phyloP scores from a whole-genome alignment of 2,888 invertebrate species.

The Rhamnusium bicolor region DNA sequence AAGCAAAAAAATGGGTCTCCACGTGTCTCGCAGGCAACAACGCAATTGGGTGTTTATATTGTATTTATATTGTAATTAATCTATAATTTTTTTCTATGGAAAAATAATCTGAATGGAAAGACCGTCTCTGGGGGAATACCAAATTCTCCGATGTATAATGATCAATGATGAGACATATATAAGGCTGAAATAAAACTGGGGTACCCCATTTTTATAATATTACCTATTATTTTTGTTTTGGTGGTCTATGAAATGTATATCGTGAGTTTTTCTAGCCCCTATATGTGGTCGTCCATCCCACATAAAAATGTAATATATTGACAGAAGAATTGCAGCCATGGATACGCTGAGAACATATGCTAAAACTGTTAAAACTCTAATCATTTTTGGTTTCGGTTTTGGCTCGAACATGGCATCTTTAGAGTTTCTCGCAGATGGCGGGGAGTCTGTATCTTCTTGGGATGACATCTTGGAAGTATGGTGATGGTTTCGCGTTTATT shows the following conservation, averaged over 20 bases:
- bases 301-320: constrained; percentile 86
- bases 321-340: constrained; percentile 86
- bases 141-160: no score
- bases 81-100: no score
- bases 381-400: constrained; percentile 66
- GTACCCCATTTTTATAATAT: not conserved
- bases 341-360: constrained; percentile 90
- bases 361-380: constrained; percentile 83
- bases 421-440: constrained; percentile 40
- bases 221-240: constrained; percentile 1
- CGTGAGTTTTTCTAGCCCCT: constrained; percentile 46
- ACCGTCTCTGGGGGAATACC: no score
- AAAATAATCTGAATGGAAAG: no score
- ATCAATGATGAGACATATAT: no score
- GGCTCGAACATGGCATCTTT: constrained; percentile 57
- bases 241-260: constrained; percentile 14
- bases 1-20: no score
- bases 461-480: constrained; percentile 51
- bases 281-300: constrained; percentile 80
- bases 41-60: no score
- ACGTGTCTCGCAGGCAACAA: no score
- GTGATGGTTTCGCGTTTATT: not conserved
- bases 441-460: constrained; percentile 54
- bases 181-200: no score
- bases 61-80: no score